phyloP scores from a whole-genome alignment of 2,888 invertebrate species.

The Eubasilissa splendida region DNA sequence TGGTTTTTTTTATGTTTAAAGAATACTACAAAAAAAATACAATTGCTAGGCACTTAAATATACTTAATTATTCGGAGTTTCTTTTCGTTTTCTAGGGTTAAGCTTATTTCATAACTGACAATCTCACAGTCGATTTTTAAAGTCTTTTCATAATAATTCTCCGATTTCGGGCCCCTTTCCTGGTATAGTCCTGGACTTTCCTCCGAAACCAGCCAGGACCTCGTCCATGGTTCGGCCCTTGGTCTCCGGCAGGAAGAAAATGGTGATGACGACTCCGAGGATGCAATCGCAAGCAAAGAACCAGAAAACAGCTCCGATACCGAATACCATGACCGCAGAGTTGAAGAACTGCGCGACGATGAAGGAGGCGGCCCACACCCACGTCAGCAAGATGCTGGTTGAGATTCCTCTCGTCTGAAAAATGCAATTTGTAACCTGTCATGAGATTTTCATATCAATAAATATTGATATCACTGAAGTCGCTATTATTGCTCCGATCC shows the following conservation, averaged over 20 bases:
- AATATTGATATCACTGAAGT: too few relatives aligned
- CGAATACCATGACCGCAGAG: conserved; percentile 60
- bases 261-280: conserved; percentile 18
- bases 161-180: background rate
- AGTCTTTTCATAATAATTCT: conserved; percentile 16
- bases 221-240: conserved; percentile 46
- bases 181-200: conserved; percentile 13
- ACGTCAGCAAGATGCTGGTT: conserved; percentile 64
- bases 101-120: too few relatives aligned
- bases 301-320: conserved; percentile 63
- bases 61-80: too few relatives aligned
- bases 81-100: too few relatives aligned
- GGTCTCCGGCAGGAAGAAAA: conserved; percentile 48
- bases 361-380: conserved; percentile 65
- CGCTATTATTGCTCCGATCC: too few relatives aligned
- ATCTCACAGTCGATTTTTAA: too few relatives aligned
- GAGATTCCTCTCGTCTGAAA: conserved; percentile 65
- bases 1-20: too few relatives aligned
- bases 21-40: too few relatives aligned
- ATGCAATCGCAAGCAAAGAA: conserved; percentile 30
- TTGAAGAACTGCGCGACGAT: conserved; percentile 53
- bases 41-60: too few relatives aligned
- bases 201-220: conserved; percentile 28
- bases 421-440: background rate
- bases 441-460: too few relatives aligned